A percentile compares a stretch with the other conserved stretches of the same genome.
Evolutionary conservation across 2,113 vertebrate species (phyloP).

Genomic region (Corythornis cristatus): DNA sequence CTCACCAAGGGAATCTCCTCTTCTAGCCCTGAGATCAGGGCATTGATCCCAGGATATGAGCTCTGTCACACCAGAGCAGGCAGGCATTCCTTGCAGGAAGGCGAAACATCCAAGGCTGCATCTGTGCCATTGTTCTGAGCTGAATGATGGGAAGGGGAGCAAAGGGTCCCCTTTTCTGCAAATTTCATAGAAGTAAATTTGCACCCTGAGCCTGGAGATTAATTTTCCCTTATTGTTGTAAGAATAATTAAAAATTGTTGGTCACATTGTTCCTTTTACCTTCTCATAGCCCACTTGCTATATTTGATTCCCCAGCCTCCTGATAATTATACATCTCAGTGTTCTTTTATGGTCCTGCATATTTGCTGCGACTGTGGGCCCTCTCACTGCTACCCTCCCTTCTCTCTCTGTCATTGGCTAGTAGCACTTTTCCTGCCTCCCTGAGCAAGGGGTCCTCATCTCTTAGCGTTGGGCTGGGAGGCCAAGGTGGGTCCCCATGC

Average conservation of each 20-base stretch:
- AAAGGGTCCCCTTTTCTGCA: background rate
- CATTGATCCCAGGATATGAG: background rate
- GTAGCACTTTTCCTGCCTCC: background rate
- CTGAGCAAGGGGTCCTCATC: background rate
- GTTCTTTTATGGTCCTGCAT: background rate
- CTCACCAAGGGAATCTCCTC: background rate
- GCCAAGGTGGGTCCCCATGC: background rate
- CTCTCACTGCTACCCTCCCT: background rate
- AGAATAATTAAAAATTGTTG: background rate
- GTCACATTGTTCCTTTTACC: background rate
- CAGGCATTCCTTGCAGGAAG: background rate
- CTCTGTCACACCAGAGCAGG: background rate
- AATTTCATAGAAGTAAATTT: background rate
- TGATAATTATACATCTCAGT: background rate
- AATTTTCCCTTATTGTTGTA: conserved; percentile 20
- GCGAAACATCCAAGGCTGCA: background rate
- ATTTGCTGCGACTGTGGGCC: background rate
- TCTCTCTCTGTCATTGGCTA: background rate
- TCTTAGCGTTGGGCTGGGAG: background rate
- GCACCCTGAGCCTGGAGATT: background rate
- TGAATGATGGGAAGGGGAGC: background rate
- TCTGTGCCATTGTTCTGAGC: conserved; percentile 1
- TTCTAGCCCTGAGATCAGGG: background rate
- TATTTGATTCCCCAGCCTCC: background rate
- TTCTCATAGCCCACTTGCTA: background rate